Evolutionary conservation across 2,888 invertebrate genomes (phyloP).

Genomic region (Limnephilus marmoratus): DNA sequence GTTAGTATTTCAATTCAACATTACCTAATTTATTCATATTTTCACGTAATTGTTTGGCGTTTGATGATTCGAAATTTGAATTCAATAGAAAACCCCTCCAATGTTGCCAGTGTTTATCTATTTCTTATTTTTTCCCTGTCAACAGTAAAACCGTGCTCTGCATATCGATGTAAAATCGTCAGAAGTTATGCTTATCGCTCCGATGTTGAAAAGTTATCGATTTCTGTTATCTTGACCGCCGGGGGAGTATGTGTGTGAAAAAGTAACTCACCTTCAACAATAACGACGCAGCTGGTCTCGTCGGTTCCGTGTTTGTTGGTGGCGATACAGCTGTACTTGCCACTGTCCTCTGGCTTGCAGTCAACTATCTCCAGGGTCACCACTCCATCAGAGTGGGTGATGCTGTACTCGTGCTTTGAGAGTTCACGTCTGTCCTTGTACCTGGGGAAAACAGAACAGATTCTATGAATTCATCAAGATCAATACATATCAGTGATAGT

Average conservation of each 20-base stretch:
- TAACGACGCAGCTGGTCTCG: conserved; percentile 96
- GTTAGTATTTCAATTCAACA: no score
- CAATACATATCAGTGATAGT: not conserved
- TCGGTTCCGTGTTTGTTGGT: conserved; percentile 96
- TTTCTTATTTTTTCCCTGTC: no score
- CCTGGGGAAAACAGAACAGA: conserved; percentile 69
- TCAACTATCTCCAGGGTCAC: conserved; percentile 97
- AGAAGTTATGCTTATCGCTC: no score
- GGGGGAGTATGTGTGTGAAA: not conserved
- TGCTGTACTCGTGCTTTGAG: conserved; percentile 92
- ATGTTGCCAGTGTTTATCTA: no score
- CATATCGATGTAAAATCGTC: no score
- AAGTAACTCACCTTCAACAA: conserved; percentile 89
- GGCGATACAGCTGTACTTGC: conserved; percentile 96
- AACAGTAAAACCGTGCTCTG: no score
- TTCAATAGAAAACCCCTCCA: no score
- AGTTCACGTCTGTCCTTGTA: conserved; percentile 94
- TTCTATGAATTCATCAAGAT: not conserved
- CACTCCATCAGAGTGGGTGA: conserved; percentile 95
- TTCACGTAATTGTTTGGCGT: no score
- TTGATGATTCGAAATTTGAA: no score
- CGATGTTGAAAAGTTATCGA: no score
- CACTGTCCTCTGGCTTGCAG: conserved; percentile 96
- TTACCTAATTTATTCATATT: no score
- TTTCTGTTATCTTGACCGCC: no score